A percentile compares a stretch with the other conserved stretches of the same genome.
Evolutionary conservation across 2,113 vertebrate species (phyloP).

Genomic region (Sturnira hondurensis): DNA sequence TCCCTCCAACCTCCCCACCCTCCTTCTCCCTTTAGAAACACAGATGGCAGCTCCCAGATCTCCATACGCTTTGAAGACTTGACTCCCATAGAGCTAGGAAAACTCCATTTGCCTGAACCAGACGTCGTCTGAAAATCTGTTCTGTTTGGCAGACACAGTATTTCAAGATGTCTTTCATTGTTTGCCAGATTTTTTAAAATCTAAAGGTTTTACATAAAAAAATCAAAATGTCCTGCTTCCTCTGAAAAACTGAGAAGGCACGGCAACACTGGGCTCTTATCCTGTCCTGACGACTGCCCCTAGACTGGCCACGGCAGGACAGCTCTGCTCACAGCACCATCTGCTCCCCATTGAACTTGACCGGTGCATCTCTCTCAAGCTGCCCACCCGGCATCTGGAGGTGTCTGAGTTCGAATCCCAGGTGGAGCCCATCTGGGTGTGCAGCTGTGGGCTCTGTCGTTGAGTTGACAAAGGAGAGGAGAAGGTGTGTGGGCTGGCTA

Average conservation of each 20-base stretch:
- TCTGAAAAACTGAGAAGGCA: not conserved
- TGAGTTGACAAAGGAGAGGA: not conserved
- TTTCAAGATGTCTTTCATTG: slow-evolving; percentile 39
- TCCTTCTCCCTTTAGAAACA: slow-evolving; percentile 37
- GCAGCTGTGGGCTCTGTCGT: not conserved
- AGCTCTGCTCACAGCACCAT: not conserved
- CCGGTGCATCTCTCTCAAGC: not conserved
- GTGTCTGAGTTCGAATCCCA: not conserved
- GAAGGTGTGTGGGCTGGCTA: not conserved
- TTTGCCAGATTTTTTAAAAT: slow-evolving; percentile 35
- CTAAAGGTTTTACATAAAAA: not conserved
- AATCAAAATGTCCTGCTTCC: not conserved
- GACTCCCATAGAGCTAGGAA: slow-evolving; percentile 15
- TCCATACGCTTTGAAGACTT: not conserved
- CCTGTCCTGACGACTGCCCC: not conserved
- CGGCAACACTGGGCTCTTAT: not conserved
- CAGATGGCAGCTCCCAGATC: slow-evolving; percentile 24
- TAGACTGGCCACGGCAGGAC: not conserved
- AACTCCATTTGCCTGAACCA: slow-evolving; percentile 12
- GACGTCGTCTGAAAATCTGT: slow-evolving; percentile 28
- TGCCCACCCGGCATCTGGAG: not conserved
- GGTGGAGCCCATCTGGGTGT: not conserved
- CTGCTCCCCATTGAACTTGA: not conserved
- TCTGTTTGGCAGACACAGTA: slow-evolving; percentile 36
- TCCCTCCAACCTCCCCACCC: not conserved